A percentile compares a stretch with the other conserved stretches of the same genome.
Evolutionary conservation across 2,797 vertebrate species (phyloP).

Genomic region (Percopsis omiscomaycus): DNA sequence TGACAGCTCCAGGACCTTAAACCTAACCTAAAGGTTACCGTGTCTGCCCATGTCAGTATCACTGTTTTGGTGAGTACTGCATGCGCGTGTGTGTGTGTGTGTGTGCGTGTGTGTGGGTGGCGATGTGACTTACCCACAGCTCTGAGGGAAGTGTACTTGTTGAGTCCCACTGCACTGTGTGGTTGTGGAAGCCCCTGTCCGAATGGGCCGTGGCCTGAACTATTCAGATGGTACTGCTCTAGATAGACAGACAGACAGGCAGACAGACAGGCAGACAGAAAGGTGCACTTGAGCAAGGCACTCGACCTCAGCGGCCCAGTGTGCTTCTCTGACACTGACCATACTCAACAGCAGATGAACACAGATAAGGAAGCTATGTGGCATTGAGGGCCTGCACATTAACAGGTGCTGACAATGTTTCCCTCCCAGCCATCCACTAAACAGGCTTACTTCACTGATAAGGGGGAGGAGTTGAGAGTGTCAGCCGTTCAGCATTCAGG

Average conservation of each 20-base stretch:
- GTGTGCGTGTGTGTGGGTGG: conserved; percentile 26
- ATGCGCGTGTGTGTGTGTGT: conserved; percentile 3
- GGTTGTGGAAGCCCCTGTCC: conserved; percentile 75
- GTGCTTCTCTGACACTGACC: too few species aligned
- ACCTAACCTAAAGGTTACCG: conserved; percentile 55
- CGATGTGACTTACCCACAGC: conserved; percentile 83
- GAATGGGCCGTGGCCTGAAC: conserved; percentile 63
- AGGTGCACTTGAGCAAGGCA: background rate
- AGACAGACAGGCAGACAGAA: background rate
- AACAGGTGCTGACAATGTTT: too few species aligned
- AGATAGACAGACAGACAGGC: conserved; percentile 22
- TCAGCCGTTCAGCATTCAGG: too few species aligned
- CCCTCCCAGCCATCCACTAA: too few species aligned
- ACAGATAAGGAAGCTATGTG: too few species aligned
- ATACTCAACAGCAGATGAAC: too few species aligned
- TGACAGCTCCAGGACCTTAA: conserved; percentile 33
- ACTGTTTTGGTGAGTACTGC: conserved; percentile 23
- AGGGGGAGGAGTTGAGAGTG: too few species aligned
- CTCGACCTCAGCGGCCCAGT: too few species aligned
- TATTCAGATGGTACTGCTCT: conserved; percentile 90
- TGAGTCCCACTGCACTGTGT: conserved; percentile 75
- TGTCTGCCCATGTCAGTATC: conserved; percentile 54
- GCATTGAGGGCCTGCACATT: too few species aligned
- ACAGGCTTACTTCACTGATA: too few species aligned
- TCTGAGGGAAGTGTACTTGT: conserved; percentile 85